These are phyloP conservation scores for Todiramphus chloris DNA, from an alignment of 2,113 vertebrate species.

Conservation along the genomic window DNA sequence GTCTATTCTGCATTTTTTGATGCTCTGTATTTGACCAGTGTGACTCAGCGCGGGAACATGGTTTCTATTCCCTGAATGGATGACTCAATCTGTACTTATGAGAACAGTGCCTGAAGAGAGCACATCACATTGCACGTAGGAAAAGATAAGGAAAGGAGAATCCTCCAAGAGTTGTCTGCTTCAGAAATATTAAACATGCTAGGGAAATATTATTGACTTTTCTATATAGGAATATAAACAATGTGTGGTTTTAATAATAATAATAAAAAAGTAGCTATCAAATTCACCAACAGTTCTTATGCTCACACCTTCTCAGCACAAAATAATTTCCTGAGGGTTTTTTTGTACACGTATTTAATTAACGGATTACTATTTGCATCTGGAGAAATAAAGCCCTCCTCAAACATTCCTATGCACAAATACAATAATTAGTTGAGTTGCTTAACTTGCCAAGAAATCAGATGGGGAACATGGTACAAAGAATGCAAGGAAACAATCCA, in stretches of 20 bases:
- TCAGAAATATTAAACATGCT: background rate
- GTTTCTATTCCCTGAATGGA: background rate
- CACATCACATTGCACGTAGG: accelerated
- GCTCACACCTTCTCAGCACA: background rate
- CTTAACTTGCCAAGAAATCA: background rate
- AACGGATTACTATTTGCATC: background rate
- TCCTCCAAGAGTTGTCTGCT: background rate
- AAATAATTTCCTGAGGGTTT: background rate
- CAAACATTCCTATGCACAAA: background rate
- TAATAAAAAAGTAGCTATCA: background rate
- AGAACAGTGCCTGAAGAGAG: background rate
- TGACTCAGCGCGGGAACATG: background rate
- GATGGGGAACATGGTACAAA: background rate
- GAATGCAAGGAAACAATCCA: background rate
- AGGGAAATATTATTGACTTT: background rate
- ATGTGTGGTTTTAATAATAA: background rate
- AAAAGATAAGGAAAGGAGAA: background rate
- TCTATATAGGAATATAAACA: background rate
- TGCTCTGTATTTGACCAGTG: background rate
- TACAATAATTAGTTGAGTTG: background rate
- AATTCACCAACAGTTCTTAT: background rate
- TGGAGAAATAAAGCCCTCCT: background rate
- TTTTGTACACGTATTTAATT: background rate
- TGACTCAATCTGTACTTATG: background rate
- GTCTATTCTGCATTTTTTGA: background rate